Evolutionary conservation across 2,888 invertebrate genomes (phyloP), one percentile per base, ranked within the genome.

Genomic region (Falcaria lacertinaria): DNA sequence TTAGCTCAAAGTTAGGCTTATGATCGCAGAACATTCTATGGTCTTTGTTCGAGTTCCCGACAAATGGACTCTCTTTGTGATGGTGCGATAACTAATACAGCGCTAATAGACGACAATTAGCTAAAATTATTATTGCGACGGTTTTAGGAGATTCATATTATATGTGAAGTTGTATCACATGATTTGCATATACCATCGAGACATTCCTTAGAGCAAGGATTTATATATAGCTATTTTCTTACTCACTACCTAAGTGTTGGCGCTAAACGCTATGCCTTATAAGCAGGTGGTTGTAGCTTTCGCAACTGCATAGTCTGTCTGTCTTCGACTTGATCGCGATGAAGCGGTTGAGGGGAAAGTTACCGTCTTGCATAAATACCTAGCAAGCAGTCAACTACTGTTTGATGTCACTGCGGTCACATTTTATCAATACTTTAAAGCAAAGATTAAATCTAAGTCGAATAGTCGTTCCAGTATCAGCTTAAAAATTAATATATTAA

Each of bases 261-360:
- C 61, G 64, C 28, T 28, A 28, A 11, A 58, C 62, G 62, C 65
- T 69, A 64, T 58, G 60, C 81, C 80, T 69, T 78, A 77, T 74
- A 79, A 74, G 77, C 72, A 64, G 65, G 68, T 61, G 65, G 63
- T 45, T 70, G 75, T 78, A 84, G 79, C 87, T 88, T 87, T 88
- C 88, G 84, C 81, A 88, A 87, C 76, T 72, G 74, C 82, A 74
- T 69, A 70, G 60, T 44, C 22, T 44, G 76, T 70, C 65, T 57
- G 79, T 74, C 77, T 74, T 57, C 76, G 70, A 50, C 65, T 62
- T 66, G 64, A 70, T 70, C 72, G 74, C 61, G 62, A 8, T 47
- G 48, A 45, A 45, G 50, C 48, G 53, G 42, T 34, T 45, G 52
- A 60, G 70, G 87, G 78, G 86, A 88, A 88, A 88, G 85, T 87